A percentile compares a stretch with the other conserved stretches of the same genome.
Conservation (phyloP, 2,113 vertebrate genomes). For the Hoplias malabaricus region DNA sequence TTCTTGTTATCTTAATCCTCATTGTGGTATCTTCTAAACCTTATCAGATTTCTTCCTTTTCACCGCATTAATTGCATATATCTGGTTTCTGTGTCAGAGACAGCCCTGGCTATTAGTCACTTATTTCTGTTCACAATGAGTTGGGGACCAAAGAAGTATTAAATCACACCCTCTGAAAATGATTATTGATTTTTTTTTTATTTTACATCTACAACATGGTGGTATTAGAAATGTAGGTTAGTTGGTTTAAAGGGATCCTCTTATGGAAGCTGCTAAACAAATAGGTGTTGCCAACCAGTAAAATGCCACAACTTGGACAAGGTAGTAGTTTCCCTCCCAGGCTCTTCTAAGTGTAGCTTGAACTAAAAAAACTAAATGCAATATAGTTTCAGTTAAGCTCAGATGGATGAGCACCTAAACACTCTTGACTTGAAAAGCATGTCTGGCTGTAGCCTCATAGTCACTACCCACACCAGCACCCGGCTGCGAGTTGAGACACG, state of each 20-base stretch:
- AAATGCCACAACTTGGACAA: neutral
- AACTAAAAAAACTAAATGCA: constrained; percentile 30
- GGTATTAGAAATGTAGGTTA: too few relatives aligned
- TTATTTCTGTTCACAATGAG: neutral
- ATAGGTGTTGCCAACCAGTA: neutral
- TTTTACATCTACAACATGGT: too few relatives aligned
- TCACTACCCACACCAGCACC: constrained; percentile 36
- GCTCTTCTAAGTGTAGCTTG: too few relatives aligned
- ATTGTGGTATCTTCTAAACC: neutral
- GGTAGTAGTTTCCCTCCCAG: too few relatives aligned
- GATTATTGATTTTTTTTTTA: too few relatives aligned
- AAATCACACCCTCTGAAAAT: neutral
- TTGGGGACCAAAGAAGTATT: neutral
- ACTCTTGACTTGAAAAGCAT: constrained; percentile 32
- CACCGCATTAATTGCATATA: neutral
- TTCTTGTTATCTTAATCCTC: neutral
- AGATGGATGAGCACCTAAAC: constrained; percentile 17
- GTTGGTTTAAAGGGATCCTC: too few relatives aligned
- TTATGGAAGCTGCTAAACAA: neutral
- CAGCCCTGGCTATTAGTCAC: neutral
- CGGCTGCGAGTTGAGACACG: constrained; percentile 62
- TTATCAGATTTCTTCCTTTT: neutral
- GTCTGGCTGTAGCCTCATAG: constrained; percentile 35
- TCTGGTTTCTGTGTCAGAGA: neutral
- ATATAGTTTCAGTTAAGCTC: neutral